These are phyloP conservation scores for Watsonalla cultraria DNA, from an alignment of 2,888 invertebrate species.

Conservation along the genomic window DNA sequence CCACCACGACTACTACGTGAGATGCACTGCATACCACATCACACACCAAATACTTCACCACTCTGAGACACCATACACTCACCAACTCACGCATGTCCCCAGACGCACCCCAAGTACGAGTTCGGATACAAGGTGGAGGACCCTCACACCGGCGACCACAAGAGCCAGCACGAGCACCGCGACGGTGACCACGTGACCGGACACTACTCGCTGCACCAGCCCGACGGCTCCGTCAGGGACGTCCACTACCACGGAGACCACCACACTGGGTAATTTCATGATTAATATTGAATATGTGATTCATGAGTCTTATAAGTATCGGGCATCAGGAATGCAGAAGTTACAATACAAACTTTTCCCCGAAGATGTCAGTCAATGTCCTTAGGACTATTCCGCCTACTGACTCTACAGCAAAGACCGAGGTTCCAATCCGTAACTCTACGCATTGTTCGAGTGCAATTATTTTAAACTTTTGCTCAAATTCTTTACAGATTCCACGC, in stretches of 20 bases:
- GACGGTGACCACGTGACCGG: constrained; percentile 78
- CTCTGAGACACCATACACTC: not conserved
- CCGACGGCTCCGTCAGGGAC: constrained; percentile 58
- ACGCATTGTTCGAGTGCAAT: too few relatives aligned
- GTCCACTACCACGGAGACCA: constrained; percentile 38
- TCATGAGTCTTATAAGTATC: too few relatives aligned
- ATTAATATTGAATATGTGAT: not conserved
- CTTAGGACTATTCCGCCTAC: too few relatives aligned
- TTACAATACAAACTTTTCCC: too few relatives aligned
- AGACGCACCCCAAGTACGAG: constrained; percentile 43
- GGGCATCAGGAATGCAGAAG: too few relatives aligned
- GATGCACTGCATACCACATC: not conserved
- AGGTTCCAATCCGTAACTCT: too few relatives aligned
- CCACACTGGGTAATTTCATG: constrained; percentile 33
- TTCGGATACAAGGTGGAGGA: constrained; percentile 68
- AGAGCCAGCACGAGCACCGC: constrained; percentile 58
- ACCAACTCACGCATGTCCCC: constrained; percentile 1
- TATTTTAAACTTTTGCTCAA: too few relatives aligned
- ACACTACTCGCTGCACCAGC: constrained; percentile 69
- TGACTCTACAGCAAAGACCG: too few relatives aligned
- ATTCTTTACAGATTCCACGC: constrained; percentile 35
- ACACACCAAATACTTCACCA: not conserved
- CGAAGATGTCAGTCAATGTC: too few relatives aligned
- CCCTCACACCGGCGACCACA: constrained; percentile 61
- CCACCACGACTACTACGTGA: constrained; percentile 20